A percentile compares a stretch with the other conserved stretches of the same genome.
Conservation (phyloP, 2,797 vertebrate species). For the Rhincodon typus region DNA sequence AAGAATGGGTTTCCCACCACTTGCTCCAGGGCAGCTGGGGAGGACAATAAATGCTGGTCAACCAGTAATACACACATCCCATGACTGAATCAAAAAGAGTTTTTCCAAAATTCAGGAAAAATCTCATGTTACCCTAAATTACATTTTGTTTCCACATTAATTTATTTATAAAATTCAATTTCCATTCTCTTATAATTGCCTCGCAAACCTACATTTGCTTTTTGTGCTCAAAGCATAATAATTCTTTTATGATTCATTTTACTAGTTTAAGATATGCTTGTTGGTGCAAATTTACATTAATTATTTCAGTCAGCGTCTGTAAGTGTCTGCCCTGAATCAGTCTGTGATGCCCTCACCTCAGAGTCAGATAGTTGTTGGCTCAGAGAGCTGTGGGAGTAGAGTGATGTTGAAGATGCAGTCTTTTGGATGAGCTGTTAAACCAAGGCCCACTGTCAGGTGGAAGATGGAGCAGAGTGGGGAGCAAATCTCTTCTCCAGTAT, state of each 20-base stretch:
- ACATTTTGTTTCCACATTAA: background rate
- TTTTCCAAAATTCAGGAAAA: background rate
- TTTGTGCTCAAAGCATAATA: background rate
- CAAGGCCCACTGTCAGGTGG: background rate
- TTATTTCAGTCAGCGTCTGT: background rate
- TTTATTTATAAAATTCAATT: background rate
- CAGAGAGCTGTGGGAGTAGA: no score
- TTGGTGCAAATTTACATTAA: conserved; percentile 2
- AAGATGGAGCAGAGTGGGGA: no score
- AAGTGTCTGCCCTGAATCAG: background rate
- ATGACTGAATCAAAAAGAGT: background rate
- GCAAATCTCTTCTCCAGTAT: no score
- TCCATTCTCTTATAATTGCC: background rate
- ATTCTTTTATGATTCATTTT: background rate
- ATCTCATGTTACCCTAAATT: background rate
- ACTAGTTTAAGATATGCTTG: background rate
- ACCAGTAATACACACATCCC: background rate
- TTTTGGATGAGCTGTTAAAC: background rate
- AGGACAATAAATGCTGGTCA: background rate
- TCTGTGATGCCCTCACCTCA: background rate
- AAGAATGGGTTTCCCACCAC: background rate
- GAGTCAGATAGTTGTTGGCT: background rate
- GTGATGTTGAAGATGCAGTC: no score
- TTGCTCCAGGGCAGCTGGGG: background rate
- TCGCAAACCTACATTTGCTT: background rate